These are phyloP conservation scores for Napeogenes inachia DNA, from an alignment of 2,888 invertebrate genomes.

Conservation along the genomic window DNA sequence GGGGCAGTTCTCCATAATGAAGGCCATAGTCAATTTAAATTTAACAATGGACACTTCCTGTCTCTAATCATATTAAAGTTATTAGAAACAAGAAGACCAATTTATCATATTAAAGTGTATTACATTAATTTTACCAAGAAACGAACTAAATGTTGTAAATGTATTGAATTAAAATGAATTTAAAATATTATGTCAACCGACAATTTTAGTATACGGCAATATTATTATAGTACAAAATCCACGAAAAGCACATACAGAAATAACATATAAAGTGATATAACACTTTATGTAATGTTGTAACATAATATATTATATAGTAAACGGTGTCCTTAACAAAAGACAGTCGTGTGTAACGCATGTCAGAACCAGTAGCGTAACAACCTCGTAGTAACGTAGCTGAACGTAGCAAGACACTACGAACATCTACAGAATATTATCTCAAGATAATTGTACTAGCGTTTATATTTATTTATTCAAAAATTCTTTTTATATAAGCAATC, in stretches of 20 bases:
- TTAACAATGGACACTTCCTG: neutral
- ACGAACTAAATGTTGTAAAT: no score
- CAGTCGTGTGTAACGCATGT: conserved; percentile 6
- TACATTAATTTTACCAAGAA: no score
- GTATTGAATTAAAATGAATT: no score
- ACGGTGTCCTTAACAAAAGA: neutral
- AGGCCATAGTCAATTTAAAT: conserved; percentile 3
- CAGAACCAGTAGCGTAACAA: conserved; percentile 1
- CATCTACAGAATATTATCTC: neutral
- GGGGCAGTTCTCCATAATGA: neutral
- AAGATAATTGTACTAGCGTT: neutral
- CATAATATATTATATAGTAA: neutral
- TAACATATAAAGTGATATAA: neutral
- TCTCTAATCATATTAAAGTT: neutral
- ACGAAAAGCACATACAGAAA: neutral
- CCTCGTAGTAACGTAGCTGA: conserved; percentile 4
- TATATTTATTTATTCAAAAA: neutral
- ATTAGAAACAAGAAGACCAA: neutral
- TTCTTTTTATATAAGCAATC: neutral
- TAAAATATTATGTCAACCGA: no score
- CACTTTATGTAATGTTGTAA: neutral
- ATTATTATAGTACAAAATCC: no score
- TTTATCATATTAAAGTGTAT: no score
- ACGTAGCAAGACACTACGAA: conserved; percentile 5
- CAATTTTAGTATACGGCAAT: no score